Evolutionary conservation across 1,140 invertebrate genomes (phyloP), one percentile per base, ranked within the genome.

Genomic region (Anastrepha obliqua): DNA sequence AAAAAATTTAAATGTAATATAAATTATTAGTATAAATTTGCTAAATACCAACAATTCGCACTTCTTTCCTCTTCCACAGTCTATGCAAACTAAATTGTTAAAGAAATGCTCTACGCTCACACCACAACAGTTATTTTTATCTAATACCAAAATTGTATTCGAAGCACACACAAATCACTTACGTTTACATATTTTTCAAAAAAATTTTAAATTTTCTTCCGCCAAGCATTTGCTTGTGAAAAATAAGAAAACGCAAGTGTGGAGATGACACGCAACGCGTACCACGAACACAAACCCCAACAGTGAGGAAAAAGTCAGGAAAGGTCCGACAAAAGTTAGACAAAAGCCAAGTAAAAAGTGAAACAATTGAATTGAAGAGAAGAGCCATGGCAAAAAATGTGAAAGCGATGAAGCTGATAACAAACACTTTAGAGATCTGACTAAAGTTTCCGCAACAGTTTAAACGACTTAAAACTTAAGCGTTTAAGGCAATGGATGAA

Each of bases 381-480:
- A 74, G 11, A 13, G 11, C 67, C 11, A 42, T 39, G 13, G 67
- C 39, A 39, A 47, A 74, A 47, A 74, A 44, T 44, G 13, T 47
- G 67, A 74, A 74, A 74, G 42, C 42, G 67, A 74, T 74, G 67
- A 39, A 47, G 44, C 67, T 44, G 67, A 74, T 47, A 47, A 74
- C 67, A 74, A 5, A 39, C 65, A 11, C 5, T 44, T 13, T 15
- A 74, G 64, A 65, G 15, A 74, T 47, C 67, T 47, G 44, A 13
- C 39, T 11, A 74, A 74, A 74, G 67, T 74, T 74, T 74, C 17
- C 67, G 39, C 42, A 74, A 47, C 67, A 17, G 42, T 74, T 74
- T 42, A 74, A 74, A 74, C 67, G 42, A 47, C 39, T 74, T 74
- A 44, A n/a, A 74, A 74, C 67, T 74, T 74, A 74, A 74, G 42